Conservation (phyloP, 2,113 vertebrate species). For the Plestiodon gilberti region DNA sequence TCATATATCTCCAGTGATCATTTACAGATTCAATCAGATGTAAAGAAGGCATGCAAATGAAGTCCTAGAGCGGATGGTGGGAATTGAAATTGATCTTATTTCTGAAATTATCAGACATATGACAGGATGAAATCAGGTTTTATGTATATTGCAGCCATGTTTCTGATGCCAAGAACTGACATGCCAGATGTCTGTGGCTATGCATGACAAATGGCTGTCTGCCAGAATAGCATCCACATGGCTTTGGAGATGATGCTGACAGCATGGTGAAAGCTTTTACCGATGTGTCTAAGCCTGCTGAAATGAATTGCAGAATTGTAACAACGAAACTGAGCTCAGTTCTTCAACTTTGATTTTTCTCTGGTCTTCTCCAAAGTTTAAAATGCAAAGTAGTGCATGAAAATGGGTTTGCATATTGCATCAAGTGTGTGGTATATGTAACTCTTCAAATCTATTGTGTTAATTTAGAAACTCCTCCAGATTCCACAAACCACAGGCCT, state of each 20-base stretch:
- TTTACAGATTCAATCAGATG: neutral
- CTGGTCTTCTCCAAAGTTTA: neutral
- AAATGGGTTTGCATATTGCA: neutral
- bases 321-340: neutral
- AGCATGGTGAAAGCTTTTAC: neutral
- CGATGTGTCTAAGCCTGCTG: neutral
- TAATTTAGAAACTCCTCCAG: neutral
- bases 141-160: fast-evolving
- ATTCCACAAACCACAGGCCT: neutral
- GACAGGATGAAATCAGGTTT: neutral
- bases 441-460: neutral
- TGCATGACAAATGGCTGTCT: neutral
- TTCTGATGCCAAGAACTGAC: neutral
- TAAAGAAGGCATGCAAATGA: neutral
- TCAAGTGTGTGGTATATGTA: neutral
- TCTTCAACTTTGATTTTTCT: neutral
- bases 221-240: neutral
- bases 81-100: neutral
- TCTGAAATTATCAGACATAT: neutral
- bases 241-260: neutral
- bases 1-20: neutral
- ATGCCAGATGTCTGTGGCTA: neutral
- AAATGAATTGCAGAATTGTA: neutral
- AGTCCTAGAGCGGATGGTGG: neutral
- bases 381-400: neutral